Conservation (phyloP, 2,797 vertebrate species). For the Sebastes vulpes region DNA sequence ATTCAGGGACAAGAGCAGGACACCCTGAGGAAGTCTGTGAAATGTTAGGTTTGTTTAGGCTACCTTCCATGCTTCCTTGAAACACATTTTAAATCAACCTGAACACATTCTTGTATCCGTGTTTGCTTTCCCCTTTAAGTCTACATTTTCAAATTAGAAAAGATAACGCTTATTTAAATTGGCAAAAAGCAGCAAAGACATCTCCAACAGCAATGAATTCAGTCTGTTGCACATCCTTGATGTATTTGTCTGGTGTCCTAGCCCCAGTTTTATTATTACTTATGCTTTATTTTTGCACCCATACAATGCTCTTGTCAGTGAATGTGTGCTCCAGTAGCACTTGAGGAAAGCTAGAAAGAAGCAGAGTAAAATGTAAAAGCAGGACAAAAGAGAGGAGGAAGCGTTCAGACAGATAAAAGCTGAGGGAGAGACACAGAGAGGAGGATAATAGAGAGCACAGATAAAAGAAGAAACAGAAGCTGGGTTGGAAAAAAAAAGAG, state of each 20-base stretch:
- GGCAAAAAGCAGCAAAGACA: not conserved
- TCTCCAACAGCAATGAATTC: not conserved
- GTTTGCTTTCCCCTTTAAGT: not conserved
- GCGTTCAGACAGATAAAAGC: slow-evolving; percentile 16
- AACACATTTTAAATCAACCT: slow-evolving; percentile 27
- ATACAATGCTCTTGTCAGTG: not conserved
- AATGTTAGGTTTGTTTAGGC: slow-evolving; percentile 34
- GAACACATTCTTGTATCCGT: not conserved
- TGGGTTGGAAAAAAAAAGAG: not conserved
- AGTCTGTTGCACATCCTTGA: not conserved
- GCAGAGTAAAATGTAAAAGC: slow-evolving; percentile 18
- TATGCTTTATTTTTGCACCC: not conserved
- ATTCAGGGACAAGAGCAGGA: slow-evolving; percentile 34
- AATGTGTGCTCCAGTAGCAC: slow-evolving; percentile 1
- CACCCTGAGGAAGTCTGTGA: slow-evolving; percentile 37
- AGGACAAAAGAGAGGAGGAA: slow-evolving; percentile 19
- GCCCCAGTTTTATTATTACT: not conserved
- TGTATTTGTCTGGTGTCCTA: not conserved
- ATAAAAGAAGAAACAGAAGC: slow-evolving; percentile 50
- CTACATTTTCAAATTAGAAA: slow-evolving; percentile 8
- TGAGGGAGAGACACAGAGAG: slow-evolving; percentile 24
- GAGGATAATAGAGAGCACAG: slow-evolving; percentile 36
- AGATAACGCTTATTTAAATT: slow-evolving; percentile 12
- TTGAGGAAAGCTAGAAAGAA: slow-evolving; percentile 25
- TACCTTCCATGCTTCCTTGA: slow-evolving; percentile 19